Evolutionary conservation across 2,888 invertebrate genomes (phyloP), one percentile per base, ranked within the genome.

Genomic region (Bhutanitis thaidina): DNA sequence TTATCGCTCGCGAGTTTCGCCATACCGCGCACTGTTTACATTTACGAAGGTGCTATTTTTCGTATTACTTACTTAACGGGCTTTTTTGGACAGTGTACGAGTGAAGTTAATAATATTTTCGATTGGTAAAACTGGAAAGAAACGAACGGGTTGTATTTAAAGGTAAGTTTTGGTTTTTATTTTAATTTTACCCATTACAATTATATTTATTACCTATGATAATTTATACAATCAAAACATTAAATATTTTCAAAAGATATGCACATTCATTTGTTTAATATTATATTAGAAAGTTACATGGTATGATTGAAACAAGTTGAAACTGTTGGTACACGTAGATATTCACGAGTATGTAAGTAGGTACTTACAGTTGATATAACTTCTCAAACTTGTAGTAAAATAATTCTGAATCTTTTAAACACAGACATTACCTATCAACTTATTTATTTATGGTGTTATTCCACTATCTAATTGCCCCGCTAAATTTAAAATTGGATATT

Each of bases 241-340:
- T 48, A 47, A 25, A 37, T 36, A 13, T 29, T 39, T 53, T 54
- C 44, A 37, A 52, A 43, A 53, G 36, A 41, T 30, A 37, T 51
- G 49, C 47, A 54, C 57, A 46, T n/a, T 15, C 34, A 51, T 38
- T 37, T 53, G 53, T 58, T 53, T 57, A 57, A 75, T 74, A 79
- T 76, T 77, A 74, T 79, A 81, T 85, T 86, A 86, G 86, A 86
- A 86, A 86, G 86, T 86, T 69, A 77, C 74, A 77, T 80, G 77
- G 77, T 83, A 77, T 80, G 77, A 78, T 77, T 74, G 71, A 74
- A 80, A 81, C 80, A 77, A 84, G 84, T 82, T 81, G 71, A 80
- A 78, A 76, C 74, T 70, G 67, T 65, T 68, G 56, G 65, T 68
- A 74, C 74, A 74, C 69, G 71, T 76, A 71, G 59, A 61, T 69